phyloP scores from a whole-genome alignment of 2,888 invertebrate genomes.

The Melanotus villosus region DNA sequence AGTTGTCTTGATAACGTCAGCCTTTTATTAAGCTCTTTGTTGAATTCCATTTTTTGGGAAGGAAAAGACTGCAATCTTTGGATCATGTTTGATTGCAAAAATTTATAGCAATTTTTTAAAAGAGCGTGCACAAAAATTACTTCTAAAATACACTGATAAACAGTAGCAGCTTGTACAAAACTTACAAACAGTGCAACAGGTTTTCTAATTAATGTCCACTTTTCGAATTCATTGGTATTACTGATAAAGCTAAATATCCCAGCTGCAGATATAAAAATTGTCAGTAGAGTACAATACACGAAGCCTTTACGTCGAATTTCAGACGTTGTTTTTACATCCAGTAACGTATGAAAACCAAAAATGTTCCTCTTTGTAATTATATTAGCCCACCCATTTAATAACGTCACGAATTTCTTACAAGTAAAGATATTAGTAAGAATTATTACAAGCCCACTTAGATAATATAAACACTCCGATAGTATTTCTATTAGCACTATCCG shows the following conservation, averaged over 20 bases:
- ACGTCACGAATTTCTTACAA: background rate
- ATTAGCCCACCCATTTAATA: background rate
- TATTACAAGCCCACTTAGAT: background rate
- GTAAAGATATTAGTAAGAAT: background rate
- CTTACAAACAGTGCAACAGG: slow-evolving; percentile 6
- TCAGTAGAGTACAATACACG: background rate
- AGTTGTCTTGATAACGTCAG: background rate
- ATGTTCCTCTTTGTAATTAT: background rate
- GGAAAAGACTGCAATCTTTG: background rate
- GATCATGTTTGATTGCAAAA: background rate
- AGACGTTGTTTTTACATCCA: background rate
- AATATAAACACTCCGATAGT: background rate
- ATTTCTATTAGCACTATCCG: background rate
- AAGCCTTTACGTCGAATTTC: background rate
- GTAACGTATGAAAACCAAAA: background rate
- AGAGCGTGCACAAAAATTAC: background rate
- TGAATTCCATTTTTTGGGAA: background rate
- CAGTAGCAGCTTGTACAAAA: slow-evolving; percentile 1
- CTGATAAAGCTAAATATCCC: background rate
- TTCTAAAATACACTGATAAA: slow-evolving; percentile 10
- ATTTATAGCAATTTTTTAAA: background rate
- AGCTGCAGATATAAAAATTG: background rate
- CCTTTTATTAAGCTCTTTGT: background rate
- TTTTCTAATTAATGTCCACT: slow-evolving; percentile 15
- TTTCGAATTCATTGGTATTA: background rate